A percentile compares a stretch with the other conserved stretches of the same genome.
These are phyloP conservation scores for Crossaster papposus DNA, from an alignment of 53 echinoderm and acorn worm species.

Conservation along the genomic window DNA sequence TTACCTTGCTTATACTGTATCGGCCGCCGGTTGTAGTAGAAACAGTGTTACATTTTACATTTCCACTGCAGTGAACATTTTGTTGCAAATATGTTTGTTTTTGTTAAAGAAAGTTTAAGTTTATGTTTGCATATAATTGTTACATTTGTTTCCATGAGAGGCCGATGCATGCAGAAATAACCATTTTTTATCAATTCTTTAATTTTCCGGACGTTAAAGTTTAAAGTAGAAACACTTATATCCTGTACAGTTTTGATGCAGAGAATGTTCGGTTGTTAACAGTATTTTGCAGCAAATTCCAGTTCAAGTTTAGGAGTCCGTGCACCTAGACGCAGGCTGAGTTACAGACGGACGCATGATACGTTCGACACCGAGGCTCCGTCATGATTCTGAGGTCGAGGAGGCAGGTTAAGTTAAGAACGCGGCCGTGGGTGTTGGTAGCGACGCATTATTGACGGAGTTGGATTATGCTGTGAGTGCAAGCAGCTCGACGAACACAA, in stretches of 20 bases:
- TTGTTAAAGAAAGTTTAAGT: no score
- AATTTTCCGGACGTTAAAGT: no score
- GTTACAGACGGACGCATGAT: background rate
- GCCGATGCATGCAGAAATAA: background rate
- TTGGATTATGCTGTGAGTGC: background rate
- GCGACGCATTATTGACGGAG: background rate
- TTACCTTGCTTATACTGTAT: no score
- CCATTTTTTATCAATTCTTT: background rate
- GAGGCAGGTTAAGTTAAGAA: background rate
- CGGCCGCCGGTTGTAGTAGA: no score
- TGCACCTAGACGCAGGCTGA: background rate
- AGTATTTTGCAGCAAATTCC: no score
- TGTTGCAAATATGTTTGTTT: no score
- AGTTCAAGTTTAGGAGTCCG: background rate
- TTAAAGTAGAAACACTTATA: no score
- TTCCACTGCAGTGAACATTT: no score
- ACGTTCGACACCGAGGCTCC: background rate
- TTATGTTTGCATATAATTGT: no score
- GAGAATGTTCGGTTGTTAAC: background rate
- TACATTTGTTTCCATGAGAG: no score
- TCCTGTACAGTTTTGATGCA: no score
- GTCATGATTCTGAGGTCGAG: background rate
- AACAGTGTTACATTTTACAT: no score
- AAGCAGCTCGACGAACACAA: background rate
- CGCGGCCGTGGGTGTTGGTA: background rate